phyloP scores from a whole-genome alignment of 2,113 vertebrate genomes.

The Chunga burmeisteri region DNA sequence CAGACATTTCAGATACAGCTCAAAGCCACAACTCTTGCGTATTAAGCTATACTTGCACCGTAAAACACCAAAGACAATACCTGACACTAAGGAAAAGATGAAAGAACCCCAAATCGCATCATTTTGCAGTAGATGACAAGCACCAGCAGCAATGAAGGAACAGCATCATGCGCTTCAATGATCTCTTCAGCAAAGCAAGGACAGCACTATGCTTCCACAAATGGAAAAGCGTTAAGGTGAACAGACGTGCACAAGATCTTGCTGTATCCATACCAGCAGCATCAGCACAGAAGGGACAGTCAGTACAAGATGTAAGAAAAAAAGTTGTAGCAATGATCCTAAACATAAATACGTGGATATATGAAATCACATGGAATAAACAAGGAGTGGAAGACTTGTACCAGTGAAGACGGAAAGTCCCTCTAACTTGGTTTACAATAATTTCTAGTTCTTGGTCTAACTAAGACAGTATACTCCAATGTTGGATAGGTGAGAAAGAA shows the following conservation, averaged over 20 bases:
- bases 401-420: neutral
- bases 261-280: neutral
- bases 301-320: neutral
- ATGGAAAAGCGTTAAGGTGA: neutral
- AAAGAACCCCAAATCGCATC: neutral
- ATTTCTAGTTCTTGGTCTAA: neutral
- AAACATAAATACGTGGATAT: rapidly evolving
- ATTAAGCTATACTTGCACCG: neutral
- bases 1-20: neutral
- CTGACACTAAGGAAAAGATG: neutral
- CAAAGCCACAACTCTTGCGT: neutral
- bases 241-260: neutral
- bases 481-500: neutral
- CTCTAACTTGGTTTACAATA: neutral
- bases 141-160: neutral
- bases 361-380: neutral
- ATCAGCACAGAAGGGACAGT: neutral
- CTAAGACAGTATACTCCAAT: neutral
- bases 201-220: neutral
- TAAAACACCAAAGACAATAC: neutral
- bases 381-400: neutral
- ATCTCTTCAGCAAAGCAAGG: neutral
- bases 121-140: neutral
- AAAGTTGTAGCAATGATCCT: neutral
- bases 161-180: rapidly evolving